These are phyloP conservation scores for Coenonympha glycerion DNA, from an alignment of 2,888 invertebrate genomes.

Conservation along the genomic window DNA sequence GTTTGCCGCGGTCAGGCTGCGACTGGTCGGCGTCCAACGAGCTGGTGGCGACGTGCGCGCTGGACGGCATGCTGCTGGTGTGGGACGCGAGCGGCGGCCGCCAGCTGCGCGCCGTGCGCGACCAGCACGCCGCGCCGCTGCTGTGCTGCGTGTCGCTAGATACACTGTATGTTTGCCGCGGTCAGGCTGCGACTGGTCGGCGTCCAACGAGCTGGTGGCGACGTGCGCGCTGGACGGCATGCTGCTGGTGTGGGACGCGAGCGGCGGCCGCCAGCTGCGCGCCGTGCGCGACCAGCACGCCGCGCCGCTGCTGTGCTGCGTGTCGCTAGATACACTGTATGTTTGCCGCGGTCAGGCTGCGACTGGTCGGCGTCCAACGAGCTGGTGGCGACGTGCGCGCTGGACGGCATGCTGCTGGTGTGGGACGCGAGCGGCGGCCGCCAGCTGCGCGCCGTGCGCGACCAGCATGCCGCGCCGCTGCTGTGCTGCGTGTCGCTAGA, in stretches of 20 bases:
- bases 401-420: conserved; percentile 86
- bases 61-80: conserved; percentile 86
- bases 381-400: conserved; percentile 84
- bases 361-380: conserved; percentile 93
- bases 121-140: too few species aligned
- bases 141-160: too few species aligned
- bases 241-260: conserved; percentile 84
- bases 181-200: conserved; percentile 87
- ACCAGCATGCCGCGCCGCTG: too few species aligned
- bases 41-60: conserved; percentile 84
- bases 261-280: too few species aligned
- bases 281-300: too few species aligned
- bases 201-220: conserved; percentile 87
- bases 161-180: not conserved
- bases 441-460: too few species aligned
- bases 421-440: conserved; percentile 84
- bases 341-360: conserved; percentile 68
- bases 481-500: too few species aligned
- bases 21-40: conserved; percentile 93
- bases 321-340: too few species aligned
- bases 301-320: too few species aligned
- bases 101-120: too few species aligned
- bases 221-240: conserved; percentile 86
- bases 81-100: conserved; percentile 84
- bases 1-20: conserved; percentile 68